Conservation (phyloP, 2,888 invertebrate species). For the Trimorus sp. region DNA sequence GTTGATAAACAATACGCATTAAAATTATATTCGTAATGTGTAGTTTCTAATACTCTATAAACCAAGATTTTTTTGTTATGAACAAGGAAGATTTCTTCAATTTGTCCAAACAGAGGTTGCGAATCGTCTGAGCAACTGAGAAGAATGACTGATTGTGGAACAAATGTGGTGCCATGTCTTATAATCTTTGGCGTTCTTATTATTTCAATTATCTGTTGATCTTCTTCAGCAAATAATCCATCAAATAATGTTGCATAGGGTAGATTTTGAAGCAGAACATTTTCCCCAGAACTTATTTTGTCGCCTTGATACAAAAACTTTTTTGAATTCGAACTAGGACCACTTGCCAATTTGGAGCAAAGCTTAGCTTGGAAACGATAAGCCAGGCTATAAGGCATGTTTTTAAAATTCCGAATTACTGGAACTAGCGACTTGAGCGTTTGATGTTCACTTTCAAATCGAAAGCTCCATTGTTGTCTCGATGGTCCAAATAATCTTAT, state of each 20-base stretch:
- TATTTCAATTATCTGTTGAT: background rate
- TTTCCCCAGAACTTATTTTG: constrained; percentile 34
- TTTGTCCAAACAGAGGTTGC: constrained; percentile 20
- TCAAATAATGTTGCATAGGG: background rate
- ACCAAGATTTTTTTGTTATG: constrained; percentile 42
- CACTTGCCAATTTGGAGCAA: constrained; percentile 35
- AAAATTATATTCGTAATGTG: constrained; percentile 2
- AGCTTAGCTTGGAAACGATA: constrained; percentile 52
- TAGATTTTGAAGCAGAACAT: constrained; percentile 23
- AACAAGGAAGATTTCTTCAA: constrained; percentile 14
- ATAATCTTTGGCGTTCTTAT: constrained; percentile 1
- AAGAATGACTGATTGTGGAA: constrained; percentile 16
- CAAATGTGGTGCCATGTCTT: constrained; percentile 5
- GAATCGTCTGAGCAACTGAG: constrained; percentile 22
- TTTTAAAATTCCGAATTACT: constrained; percentile 61
- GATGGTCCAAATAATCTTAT: constrained; percentile 59
- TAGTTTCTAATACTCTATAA: constrained; percentile 6
- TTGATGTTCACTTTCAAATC: constrained; percentile 63
- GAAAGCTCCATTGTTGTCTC: constrained; percentile 47
- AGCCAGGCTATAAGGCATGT: constrained; percentile 47
- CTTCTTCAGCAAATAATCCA: background rate
- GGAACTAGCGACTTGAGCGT: constrained; percentile 54
- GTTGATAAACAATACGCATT: constrained; percentile 17
- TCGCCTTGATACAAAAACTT: constrained; percentile 57
- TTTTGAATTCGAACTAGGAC: constrained; percentile 13